Conservation (phyloP, 2,888 invertebrate genomes). For the Cheilosia vernalis region DNA sequence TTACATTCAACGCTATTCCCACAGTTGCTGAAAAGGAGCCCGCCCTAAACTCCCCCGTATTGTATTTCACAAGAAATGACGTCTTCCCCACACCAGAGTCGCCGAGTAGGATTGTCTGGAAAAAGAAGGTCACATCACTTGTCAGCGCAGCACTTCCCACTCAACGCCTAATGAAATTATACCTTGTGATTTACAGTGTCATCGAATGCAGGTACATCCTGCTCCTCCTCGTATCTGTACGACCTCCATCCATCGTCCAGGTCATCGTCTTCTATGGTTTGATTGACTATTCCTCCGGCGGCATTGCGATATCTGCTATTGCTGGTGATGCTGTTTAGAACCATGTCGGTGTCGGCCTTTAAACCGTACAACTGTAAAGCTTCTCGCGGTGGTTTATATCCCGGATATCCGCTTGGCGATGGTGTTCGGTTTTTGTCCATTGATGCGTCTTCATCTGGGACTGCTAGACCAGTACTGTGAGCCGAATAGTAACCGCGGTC, state of each 20-base stretch:
- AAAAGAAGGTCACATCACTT: constrained; percentile 63
- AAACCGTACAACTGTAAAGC: constrained; percentile 85
- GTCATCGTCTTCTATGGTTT: constrained; percentile 77
- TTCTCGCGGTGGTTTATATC: constrained; percentile 90
- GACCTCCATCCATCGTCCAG: constrained; percentile 83
- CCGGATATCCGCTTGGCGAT: constrained; percentile 91
- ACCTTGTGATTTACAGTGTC: constrained; percentile 89
- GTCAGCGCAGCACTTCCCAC: neutral
- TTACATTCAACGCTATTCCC: constrained; percentile 97
- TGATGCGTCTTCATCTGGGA: constrained; percentile 43
- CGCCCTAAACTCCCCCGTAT: constrained; percentile 94
- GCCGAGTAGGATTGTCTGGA: constrained; percentile 95
- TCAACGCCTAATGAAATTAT: constrained; percentile 54
- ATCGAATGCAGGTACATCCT: constrained; percentile 79
- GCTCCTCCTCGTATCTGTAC: constrained; percentile 82
- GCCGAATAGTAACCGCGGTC: constrained; percentile 49
- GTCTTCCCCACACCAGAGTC: constrained; percentile 98
- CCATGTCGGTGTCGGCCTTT: constrained; percentile 76
- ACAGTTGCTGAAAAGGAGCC: constrained; percentile 97
- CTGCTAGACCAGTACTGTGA: constrained; percentile 65
- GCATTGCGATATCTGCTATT: constrained; percentile 44
- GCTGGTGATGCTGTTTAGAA: constrained; percentile 44
- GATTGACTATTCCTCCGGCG: constrained; percentile 77
- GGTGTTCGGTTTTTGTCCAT: constrained; percentile 83
- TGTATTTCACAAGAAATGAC: constrained; percentile 95